phyloP scores from a whole-genome alignment of 2,888 invertebrate genomes.

The Labia minor region DNA sequence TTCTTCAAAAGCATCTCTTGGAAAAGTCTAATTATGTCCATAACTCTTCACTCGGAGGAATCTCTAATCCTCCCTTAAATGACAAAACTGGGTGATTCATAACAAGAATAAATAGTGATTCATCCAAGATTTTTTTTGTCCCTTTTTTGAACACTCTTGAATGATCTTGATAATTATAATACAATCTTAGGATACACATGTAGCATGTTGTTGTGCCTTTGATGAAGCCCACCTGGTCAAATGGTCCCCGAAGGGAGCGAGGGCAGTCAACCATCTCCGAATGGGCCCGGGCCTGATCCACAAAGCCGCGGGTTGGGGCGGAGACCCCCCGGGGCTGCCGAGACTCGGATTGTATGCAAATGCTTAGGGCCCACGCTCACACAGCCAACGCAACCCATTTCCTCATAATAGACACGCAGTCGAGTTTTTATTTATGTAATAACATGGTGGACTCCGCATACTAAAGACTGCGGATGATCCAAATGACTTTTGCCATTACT shows the following conservation, averaged over 20 bases:
- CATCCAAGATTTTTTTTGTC: too few species aligned
- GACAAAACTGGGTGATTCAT: too few species aligned
- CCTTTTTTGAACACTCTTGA: too few species aligned
- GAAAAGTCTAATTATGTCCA: too few species aligned
- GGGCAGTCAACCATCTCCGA: slow-evolving; percentile 1
- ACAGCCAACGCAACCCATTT: slow-evolving; percentile 7
- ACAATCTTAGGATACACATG: too few species aligned
- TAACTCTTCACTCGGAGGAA: too few species aligned
- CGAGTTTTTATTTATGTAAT: background rate
- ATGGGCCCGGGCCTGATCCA: background rate
- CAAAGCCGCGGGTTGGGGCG: slow-evolving; percentile 1
- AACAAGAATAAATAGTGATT: too few species aligned
- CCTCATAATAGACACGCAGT: slow-evolving; percentile 1
- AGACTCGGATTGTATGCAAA: slow-evolving; percentile 4
- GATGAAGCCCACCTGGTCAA: slow-evolving; percentile 8
- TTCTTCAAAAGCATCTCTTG: too few species aligned
- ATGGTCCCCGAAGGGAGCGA: background rate
- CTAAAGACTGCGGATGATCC: slow-evolving; percentile 6
- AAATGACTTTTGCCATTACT: slow-evolving; percentile 3
- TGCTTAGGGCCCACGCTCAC: background rate
- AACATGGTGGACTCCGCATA: background rate
- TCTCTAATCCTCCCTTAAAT: too few species aligned
- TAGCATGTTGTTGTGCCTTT: too few species aligned
- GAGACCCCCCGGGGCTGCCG: background rate
- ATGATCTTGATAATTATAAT: too few species aligned